Percentiles rank a stretch among this genome's conserved stretches.
Evolutionary conservation across 2,113 vertebrate species (phyloP).

Genomic region (Pantherophis guttatus): DNA sequence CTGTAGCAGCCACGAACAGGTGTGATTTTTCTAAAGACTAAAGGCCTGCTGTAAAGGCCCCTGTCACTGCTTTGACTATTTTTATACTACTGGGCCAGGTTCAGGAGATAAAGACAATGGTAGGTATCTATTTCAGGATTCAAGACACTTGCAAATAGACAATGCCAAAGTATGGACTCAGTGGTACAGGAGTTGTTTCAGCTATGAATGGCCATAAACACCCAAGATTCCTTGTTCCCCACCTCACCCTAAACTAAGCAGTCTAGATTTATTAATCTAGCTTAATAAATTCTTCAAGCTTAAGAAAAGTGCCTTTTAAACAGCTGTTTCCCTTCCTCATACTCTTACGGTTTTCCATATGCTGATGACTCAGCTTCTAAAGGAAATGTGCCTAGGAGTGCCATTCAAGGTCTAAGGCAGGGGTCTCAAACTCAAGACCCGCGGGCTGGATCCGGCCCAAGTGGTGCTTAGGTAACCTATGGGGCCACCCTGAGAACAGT

Average conservation of each 20-base stretch:
- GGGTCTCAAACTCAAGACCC: too few relatives aligned
- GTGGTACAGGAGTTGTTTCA: not conserved
- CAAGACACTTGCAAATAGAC: not conserved
- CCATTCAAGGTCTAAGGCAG: not conserved
- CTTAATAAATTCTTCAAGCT: not conserved
- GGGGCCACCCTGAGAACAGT: too few relatives aligned
- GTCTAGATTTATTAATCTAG: not conserved
- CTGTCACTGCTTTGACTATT: not conserved
- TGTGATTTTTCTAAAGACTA: not conserved
- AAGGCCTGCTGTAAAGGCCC: not conserved
- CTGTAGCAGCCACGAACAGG: not conserved
- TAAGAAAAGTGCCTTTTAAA: not conserved
- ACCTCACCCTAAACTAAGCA: not conserved
- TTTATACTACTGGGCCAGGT: not conserved
- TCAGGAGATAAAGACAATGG: not conserved
- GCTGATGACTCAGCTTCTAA: not conserved
- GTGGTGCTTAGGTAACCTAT: too few relatives aligned
- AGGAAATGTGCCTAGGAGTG: not conserved
- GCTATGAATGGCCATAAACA: not conserved
- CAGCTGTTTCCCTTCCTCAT: not conserved
- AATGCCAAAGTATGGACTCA: not conserved
- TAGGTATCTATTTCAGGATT: not conserved
- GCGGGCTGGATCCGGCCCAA: too few relatives aligned
- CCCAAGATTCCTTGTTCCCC: not conserved
- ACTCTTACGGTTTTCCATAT: not conserved